Conservation (phyloP, 2,797 vertebrate genomes). For the Anguilla anguilla region DNA sequence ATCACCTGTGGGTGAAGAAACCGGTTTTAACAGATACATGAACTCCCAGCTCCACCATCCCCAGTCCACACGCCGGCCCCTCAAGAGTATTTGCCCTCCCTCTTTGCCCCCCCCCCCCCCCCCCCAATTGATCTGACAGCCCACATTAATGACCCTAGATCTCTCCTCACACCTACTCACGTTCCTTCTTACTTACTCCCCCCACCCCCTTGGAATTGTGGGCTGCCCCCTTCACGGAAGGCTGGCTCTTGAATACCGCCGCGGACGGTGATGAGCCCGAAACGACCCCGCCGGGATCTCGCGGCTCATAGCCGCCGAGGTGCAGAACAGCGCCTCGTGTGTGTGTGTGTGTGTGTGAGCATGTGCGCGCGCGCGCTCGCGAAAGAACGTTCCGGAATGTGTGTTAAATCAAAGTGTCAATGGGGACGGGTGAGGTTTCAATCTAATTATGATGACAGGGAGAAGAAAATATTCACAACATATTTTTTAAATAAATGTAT, state of each 20-base stretch:
- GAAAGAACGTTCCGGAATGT: background rate
- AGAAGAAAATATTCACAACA: background rate
- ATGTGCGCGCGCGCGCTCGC: background rate
- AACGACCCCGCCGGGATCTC: background rate
- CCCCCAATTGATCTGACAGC: background rate
- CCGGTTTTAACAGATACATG: background rate
- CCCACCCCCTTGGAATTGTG: background rate
- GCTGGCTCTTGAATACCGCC: constrained; percentile 3
- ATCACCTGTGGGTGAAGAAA: constrained; percentile 3
- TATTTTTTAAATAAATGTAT: background rate
- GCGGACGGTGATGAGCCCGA: background rate
- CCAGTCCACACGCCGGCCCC: background rate
- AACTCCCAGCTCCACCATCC: background rate
- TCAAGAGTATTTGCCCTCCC: background rate
- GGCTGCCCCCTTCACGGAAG: background rate
- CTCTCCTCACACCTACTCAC: background rate
- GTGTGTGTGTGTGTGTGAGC: no score
- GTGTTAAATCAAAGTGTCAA: background rate
- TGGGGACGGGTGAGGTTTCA: background rate
- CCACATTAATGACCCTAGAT: constrained; percentile 15
- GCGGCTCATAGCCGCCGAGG: background rate
- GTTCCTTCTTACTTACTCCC: background rate
- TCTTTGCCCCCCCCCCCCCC: no score
- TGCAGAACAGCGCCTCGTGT: background rate
- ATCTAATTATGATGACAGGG: background rate